Base-by-base conservation (phyloP, 2,888 invertebrate genomes). In the Drosophila pseudotalamancana region DNA sequence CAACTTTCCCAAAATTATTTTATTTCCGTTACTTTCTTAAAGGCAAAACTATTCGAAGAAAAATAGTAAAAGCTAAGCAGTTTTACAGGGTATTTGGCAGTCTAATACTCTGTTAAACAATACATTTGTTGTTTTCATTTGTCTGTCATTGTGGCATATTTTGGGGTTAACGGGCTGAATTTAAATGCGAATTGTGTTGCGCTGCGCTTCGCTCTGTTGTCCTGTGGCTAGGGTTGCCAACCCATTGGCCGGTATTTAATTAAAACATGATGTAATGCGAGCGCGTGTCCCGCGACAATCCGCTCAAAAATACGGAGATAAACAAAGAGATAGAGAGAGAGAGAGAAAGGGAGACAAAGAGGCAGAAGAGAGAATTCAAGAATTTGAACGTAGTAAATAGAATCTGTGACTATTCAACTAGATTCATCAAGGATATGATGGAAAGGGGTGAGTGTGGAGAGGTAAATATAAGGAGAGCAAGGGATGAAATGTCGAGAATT, bases 141-240 rank as follows among this genome's bases (percentile, higher is more conserved):
- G 57, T 63, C 73, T 74, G n/a, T n/a, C n/a, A n/a, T n/a, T 74
- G 25, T 75, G 64, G 63, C 71, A 67, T 56, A 67, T 73, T 73
- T 77, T 71, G 72, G 72, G 74, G 68, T 77, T 77, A 74, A 74
- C 77, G 77, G 63, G 77, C 68, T 64, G 77, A 74, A 74, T 74
- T 74, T 77, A 74, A 74, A 74, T 74, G 61, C 63, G 50, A 51
- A 42, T 35, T 60, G 35, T 12, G 55, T 32, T 48, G 54, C 29
- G 40, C 6, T 51, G 49, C 27, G 34, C 6, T 40, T 49, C 11
- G 46, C 23, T 40, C 25, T 19, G 61, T 31, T 39, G 19, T 12
- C 21, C 64, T 27, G 29, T 34, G 72, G 66, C 66, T 72, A 69
- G 56, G 68, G 49, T 51, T 72, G 46, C 72, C 40, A 29, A 23